Evolutionary conservation across 2,113 vertebrate genomes (phyloP).

Genomic region (Syrrhaptes paradoxus): DNA sequence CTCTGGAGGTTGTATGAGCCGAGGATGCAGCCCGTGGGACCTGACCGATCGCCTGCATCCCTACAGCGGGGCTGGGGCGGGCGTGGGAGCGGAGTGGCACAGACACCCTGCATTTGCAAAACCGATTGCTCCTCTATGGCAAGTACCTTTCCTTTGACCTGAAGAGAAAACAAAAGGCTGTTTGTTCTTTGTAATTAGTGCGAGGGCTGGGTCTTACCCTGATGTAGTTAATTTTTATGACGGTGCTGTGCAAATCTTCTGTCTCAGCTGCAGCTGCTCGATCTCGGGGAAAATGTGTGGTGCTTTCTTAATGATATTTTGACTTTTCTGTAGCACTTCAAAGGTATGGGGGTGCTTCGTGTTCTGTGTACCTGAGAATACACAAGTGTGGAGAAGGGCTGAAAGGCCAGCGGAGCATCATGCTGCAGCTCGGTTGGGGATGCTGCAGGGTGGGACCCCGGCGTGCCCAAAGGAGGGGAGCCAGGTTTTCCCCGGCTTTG

Average conservation of each 20-base stretch:
- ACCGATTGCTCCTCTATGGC: neutral
- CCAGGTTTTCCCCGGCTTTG: neutral
- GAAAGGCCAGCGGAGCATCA: neutral
- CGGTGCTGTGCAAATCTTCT: neutral
- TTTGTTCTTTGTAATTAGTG: neutral
- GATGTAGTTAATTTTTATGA: neutral
- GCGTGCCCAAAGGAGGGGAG: rapidly evolving
- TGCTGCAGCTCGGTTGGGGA: rapidly evolving
- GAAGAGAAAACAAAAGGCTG: neutral
- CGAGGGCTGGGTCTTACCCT: neutral
- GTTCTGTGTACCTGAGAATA: neutral
- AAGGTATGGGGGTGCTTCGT: neutral
- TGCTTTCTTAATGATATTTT: neutral
- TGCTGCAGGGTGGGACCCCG: neutral
- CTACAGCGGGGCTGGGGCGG: rapidly evolving
- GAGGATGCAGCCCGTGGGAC: neutral
- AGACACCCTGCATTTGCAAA: neutral
- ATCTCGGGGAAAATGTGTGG: rapidly evolving
- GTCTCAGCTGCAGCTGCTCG: neutral
- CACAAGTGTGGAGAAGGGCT: neutral
- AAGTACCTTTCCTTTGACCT: neutral
- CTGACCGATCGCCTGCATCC: rapidly evolving
- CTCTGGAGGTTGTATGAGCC: neutral
- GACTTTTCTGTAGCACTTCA: neutral
- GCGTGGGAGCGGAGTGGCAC: neutral